Evolutionary conservation across 2,888 invertebrate species (phyloP).

Genomic region (Marasmarcha lunaedactyla): DNA sequence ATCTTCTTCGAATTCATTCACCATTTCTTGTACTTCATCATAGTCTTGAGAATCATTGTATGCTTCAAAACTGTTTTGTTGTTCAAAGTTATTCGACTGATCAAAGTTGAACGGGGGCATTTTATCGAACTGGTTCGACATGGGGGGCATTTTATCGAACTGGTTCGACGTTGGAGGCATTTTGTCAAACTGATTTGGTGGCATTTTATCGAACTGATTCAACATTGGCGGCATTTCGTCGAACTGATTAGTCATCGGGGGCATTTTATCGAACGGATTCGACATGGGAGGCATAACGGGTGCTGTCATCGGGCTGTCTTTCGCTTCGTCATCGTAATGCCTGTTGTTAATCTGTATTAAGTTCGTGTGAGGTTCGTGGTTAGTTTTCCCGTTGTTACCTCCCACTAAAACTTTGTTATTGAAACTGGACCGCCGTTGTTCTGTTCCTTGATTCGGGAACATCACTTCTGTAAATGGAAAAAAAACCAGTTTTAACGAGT

Average conservation of each 20-base stretch:
- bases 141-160: slow-evolving; percentile 14
- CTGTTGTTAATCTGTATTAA: slow-evolving; percentile 32
- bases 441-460: slow-evolving; percentile 47
- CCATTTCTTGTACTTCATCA: slow-evolving; percentile 14
- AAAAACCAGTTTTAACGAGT: too few relatives aligned
- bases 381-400: slow-evolving; percentile 37
- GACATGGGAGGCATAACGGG: slow-evolving; percentile 32
- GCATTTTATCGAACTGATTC: too few relatives aligned
- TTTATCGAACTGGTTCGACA: slow-evolving; percentile 22
- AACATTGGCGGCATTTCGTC: background rate
- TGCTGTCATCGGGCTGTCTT: slow-evolving; percentile 13
- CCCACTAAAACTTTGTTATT: slow-evolving; percentile 59
- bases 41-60: slow-evolving; percentile 19
- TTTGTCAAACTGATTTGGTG: slow-evolving; percentile 42
- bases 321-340: background rate
- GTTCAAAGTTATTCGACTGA: background rate
- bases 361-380: slow-evolving; percentile 28
- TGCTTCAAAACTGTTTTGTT: slow-evolving; percentile 10
- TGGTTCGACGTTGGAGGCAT: slow-evolving; percentile 38
- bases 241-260: slow-evolving; percentile 16
- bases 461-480: slow-evolving; percentile 37
- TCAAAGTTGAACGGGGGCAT: slow-evolving; percentile 8
- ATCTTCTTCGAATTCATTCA: slow-evolving; percentile 38
- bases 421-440: slow-evolving; percentile 59
- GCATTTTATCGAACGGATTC: slow-evolving; percentile 52